These are phyloP conservation scores for Coptodon rendalli DNA, from an alignment of 2,113 vertebrate species.

Conservation along the genomic window DNA sequence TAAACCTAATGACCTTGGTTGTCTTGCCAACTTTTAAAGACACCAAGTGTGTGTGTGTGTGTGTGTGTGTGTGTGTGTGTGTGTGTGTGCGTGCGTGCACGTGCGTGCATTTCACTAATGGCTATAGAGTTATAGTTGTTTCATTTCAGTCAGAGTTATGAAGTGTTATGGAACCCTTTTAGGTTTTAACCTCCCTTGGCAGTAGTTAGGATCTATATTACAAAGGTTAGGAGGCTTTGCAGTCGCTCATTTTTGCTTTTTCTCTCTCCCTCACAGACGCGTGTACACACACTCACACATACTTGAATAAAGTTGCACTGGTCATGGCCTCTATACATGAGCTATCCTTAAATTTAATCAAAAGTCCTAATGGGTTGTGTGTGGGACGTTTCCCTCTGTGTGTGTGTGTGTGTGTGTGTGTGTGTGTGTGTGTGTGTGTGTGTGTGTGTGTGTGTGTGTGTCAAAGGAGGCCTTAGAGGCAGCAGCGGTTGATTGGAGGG, in stretches of 20 bases:
- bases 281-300: neutral
- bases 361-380: slow-evolving; percentile 58
- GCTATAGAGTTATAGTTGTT: slow-evolving; percentile 57
- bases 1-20: slow-evolving; percentile 59
- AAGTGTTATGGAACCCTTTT: slow-evolving; percentile 63
- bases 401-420: neutral
- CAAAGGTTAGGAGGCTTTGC: slow-evolving; percentile 52
- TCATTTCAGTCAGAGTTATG: slow-evolving; percentile 70
- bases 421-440: too few species aligned
- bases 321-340: slow-evolving; percentile 47
- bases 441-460: too few species aligned
- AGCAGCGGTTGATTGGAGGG: slow-evolving; percentile 82
- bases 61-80: neutral
- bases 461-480: slow-evolving; percentile 68
- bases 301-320: slow-evolving; percentile 27
- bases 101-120: slow-evolving; percentile 42
- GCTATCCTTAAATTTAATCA: slow-evolving; percentile 64
- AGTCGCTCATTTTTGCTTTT: slow-evolving; percentile 36
- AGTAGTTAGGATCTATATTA: slow-evolving; percentile 56
- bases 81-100: neutral
- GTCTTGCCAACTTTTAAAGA: slow-evolving; percentile 48
- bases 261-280: neutral
- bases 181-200: slow-evolving; percentile 58
- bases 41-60: neutral
- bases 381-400: slow-evolving; percentile 28